Evolutionary conservation across 1,140 invertebrate genomes (phyloP).

Genomic region (Micrasema minimum): DNA sequence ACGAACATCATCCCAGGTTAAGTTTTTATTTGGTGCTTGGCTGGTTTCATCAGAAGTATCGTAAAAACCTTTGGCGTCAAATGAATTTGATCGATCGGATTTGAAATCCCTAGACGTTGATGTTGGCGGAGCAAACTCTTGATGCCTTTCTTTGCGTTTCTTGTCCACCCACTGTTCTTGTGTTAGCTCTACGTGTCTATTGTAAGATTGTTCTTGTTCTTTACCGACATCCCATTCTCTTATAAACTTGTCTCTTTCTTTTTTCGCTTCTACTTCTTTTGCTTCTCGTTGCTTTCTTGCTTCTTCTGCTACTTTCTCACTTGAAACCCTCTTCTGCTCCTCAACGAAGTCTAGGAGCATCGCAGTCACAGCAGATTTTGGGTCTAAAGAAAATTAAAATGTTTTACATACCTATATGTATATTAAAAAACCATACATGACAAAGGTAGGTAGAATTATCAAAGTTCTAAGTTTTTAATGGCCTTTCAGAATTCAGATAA

Average conservation of each 20-base stretch:
- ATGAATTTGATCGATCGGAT: slow-evolving; percentile 52
- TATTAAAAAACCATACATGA: too few species aligned
- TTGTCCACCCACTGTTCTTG: slow-evolving; percentile 85
- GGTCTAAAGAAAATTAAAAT: slow-evolving; percentile 57
- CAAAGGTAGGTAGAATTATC: too few species aligned
- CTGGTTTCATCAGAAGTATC: slow-evolving; percentile 37
- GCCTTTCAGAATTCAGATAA: too few species aligned
- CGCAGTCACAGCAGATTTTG: slow-evolving; percentile 62
- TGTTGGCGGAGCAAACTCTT: slow-evolving; percentile 76
- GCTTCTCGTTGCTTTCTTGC: slow-evolving; percentile 61
- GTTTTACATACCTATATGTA: too few species aligned
- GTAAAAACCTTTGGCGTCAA: slow-evolving; percentile 58
- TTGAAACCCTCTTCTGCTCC: slow-evolving; percentile 63
- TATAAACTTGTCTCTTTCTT: slow-evolving; percentile 67
- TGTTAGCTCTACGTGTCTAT: slow-evolving; percentile 72
- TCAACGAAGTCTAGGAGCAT: slow-evolving; percentile 65
- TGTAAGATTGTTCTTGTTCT: slow-evolving; percentile 57
- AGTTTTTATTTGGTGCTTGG: slow-evolving; percentile 8
- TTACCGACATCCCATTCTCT: slow-evolving; percentile 79
- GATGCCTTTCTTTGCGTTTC: slow-evolving; percentile 72
- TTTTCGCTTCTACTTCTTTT: slow-evolving; percentile 63
- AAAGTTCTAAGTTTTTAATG: too few species aligned
- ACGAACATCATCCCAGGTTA: slow-evolving; percentile 57
- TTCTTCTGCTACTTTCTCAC: slow-evolving; percentile 62
- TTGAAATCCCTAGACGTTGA: slow-evolving; percentile 53